These are phyloP conservation scores for Tetragnatha montana DNA, from an alignment of 2,888 invertebrate species.

Conservation along the genomic window DNA sequence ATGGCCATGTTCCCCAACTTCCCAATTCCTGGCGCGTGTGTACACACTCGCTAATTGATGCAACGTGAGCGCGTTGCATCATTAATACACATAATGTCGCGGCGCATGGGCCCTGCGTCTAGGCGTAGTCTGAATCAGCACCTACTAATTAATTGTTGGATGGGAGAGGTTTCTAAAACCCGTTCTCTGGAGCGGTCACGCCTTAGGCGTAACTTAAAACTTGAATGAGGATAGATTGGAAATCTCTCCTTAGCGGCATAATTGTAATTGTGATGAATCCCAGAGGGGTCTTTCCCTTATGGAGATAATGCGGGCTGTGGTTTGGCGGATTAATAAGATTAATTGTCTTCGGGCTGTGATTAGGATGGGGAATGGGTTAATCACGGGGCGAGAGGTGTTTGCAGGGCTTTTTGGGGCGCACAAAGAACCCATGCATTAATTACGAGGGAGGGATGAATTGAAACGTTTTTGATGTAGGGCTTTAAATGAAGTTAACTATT, in stretches of 20 bases:
- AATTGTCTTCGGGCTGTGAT: background rate
- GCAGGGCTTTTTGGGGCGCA: background rate
- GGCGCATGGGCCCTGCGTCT: conserved; percentile 29
- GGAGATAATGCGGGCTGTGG: conserved; percentile 2
- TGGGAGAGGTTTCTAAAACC: conserved; percentile 48
- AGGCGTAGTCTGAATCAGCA: conserved; percentile 64
- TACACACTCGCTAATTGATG: conserved; percentile 49
- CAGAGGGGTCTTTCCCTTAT: conserved; percentile 53
- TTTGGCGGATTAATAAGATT: conserved; percentile 5
- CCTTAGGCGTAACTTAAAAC: conserved; percentile 71
- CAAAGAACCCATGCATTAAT: background rate
- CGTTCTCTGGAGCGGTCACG: conserved; percentile 57
- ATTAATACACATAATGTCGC: conserved; percentile 55
- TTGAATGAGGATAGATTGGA: conserved; percentile 64
- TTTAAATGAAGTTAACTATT: background rate
- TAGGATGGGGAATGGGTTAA: background rate
- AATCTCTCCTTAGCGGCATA: conserved; percentile 57
- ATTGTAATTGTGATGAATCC: conserved; percentile 44
- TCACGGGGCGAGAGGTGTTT: background rate
- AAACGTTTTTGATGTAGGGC: too few species aligned
- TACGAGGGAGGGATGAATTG: too few species aligned
- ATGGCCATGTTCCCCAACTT: background rate
- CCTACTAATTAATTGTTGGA: conserved; percentile 69
- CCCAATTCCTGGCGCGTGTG: background rate
- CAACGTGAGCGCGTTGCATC: conserved; percentile 33